Percentiles rank a stretch among this genome's conserved stretches.
phyloP scores from a whole-genome alignment of 2,113 vertebrate genomes.

The Paradoxurus hermaphroditus region DNA sequence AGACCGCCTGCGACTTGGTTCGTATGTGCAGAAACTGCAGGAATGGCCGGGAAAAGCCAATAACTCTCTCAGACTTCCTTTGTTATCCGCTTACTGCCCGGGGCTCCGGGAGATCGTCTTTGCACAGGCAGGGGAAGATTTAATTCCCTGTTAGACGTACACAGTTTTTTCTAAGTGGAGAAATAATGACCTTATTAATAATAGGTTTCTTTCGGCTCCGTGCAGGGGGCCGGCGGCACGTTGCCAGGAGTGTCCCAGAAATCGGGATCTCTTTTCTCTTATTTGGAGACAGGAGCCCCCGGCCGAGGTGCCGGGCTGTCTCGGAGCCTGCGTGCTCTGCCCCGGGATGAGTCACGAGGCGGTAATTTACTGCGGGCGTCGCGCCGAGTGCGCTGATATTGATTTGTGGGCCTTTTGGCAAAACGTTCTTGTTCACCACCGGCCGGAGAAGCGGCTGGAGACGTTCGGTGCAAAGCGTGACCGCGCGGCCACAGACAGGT shows the following conservation, averaged over 20 bases:
- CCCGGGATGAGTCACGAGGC: neutral
- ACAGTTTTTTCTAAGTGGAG: neutral
- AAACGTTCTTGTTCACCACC: neutral
- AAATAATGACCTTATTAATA: neutral
- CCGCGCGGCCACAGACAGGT: neutral
- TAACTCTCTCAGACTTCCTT: neutral
- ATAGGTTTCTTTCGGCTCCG: neutral
- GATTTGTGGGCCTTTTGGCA: slow-evolving; percentile 19
- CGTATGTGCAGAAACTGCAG: neutral
- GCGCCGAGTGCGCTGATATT: neutral
- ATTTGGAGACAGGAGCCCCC: neutral
- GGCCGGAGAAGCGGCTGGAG: neutral
- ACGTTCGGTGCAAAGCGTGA: accelerated
- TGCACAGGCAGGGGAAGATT: neutral
- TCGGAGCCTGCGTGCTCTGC: neutral
- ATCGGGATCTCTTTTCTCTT: neutral
- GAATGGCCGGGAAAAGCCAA: neutral
- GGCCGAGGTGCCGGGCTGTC: neutral
- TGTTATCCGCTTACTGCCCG: neutral
- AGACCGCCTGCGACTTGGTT: neutral
- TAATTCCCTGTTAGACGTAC: neutral
- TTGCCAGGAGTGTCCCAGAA: neutral
- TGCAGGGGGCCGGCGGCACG: too few relatives aligned
- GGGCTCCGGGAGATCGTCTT: neutral
- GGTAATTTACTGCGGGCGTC: neutral